Evolutionary conservation across 2,797 vertebrate genomes (phyloP).

Genomic region (Trematomus bernacchii): DNA sequence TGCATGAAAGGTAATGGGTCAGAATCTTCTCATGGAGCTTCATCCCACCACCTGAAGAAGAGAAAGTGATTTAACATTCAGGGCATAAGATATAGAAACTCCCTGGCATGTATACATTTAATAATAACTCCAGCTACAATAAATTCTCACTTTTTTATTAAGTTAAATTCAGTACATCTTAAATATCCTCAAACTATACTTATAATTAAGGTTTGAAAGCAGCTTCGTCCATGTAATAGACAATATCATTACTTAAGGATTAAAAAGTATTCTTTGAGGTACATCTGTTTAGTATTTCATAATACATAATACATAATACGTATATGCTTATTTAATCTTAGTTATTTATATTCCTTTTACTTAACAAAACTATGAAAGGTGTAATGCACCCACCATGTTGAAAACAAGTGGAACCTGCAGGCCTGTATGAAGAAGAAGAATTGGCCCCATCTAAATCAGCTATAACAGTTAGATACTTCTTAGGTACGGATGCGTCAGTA

Average conservation of each 20-base stretch:
- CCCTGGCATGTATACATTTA: background rate
- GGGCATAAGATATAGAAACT: background rate
- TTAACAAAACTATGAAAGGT: too few species aligned
- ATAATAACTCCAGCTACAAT: background rate
- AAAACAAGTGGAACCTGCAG: background rate
- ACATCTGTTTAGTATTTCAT: too few species aligned
- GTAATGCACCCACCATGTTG: background rate
- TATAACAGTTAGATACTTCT: background rate
- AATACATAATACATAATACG: too few species aligned
- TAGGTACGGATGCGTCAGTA: too few species aligned
- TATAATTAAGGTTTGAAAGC: background rate
- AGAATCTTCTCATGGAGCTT: slow-evolving; percentile 94
- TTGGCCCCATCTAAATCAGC: background rate
- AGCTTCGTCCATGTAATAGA: background rate
- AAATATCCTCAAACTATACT: background rate
- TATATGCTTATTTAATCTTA: too few species aligned
- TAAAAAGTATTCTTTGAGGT: too few species aligned
- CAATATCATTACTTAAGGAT: background rate
- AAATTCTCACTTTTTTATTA: background rate
- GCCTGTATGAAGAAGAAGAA: background rate
- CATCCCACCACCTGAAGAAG: slow-evolving; percentile 82
- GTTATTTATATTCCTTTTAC: too few species aligned
- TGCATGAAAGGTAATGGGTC: slow-evolving; percentile 90
- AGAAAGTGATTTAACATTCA: background rate
- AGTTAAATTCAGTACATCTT: background rate